phyloP scores from a whole-genome alignment of 2,797 vertebrate genomes.

The Clamator glandarius region DNA sequence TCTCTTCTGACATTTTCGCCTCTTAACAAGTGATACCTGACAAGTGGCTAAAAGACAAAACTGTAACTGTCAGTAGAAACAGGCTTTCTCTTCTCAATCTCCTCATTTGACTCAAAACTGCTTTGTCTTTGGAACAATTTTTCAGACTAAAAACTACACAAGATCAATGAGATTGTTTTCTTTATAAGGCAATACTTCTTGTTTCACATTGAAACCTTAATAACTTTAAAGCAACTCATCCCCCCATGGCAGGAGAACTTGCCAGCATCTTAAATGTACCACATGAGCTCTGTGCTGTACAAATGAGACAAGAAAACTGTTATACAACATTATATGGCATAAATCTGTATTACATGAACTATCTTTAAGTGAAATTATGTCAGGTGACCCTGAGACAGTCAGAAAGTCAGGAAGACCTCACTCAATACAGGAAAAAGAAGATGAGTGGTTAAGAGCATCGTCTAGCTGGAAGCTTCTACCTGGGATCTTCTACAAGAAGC shows the following conservation, averaged over 20 bases:
- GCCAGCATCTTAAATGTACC: not conserved
- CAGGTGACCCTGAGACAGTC: not conserved
- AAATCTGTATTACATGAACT: not conserved
- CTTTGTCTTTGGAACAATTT: not conserved
- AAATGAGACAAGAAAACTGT: not conserved
- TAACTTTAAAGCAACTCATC: not conserved
- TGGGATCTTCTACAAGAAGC: not conserved
- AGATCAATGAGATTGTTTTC: constrained; percentile 7
- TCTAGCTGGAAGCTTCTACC: not conserved
- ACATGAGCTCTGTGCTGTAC: not conserved
- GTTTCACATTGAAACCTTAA: not conserved
- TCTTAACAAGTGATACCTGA: not conserved
- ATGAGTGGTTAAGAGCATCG: not conserved
- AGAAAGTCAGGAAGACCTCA: not conserved
- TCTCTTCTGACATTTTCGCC: not conserved
- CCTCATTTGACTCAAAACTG: not conserved
- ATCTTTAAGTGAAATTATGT: not conserved
- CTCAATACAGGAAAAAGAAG: not conserved
- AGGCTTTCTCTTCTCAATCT: not conserved
- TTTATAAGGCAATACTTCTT: not conserved
- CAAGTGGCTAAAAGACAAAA: not conserved
- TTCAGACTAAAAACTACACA: constrained; percentile 11
- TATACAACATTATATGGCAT: not conserved
- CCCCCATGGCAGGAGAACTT: not conserved
- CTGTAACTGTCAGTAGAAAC: not conserved